Evolutionary conservation across 2,113 vertebrate species (phyloP).

Genomic region (Manacus vitellinus): DNA sequence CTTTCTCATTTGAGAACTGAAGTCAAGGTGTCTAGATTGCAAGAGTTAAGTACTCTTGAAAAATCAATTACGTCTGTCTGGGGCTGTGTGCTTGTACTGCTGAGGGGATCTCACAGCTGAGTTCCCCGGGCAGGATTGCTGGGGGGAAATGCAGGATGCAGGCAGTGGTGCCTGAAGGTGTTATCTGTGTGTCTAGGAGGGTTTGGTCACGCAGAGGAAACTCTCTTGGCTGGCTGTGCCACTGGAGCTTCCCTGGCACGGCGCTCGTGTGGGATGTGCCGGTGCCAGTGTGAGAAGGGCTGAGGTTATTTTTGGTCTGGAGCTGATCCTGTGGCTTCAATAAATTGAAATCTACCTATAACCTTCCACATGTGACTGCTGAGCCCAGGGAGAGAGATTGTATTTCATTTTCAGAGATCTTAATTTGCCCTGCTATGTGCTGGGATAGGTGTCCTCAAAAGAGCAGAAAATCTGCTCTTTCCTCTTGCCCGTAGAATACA

Average conservation of each 20-base stretch:
- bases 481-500: neutral
- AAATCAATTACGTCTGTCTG: rapidly evolving
- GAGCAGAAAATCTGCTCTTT: neutral
- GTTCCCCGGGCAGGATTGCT: neutral
- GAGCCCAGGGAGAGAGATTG: neutral
- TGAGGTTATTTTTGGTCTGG: neutral
- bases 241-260: neutral
- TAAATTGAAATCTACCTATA: neutral
- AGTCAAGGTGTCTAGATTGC: neutral
- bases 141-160: neutral
- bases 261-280: neutral
- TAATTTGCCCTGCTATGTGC: neutral
- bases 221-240: neutral
- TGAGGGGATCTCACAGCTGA: neutral
- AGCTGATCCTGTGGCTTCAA: neutral
- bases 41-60: neutral
- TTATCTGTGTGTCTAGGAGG: rapidly evolving
- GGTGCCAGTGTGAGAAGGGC: rapidly evolving
- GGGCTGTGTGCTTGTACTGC: neutral
- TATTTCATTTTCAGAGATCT: neutral
- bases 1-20: neutral
- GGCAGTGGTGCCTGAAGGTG: neutral
- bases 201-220: rapidly evolving
- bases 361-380: neutral
- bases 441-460: neutral